Percentiles rank a stretch among this genome's conserved stretches.
Evolutionary conservation across 2,888 invertebrate genomes (phyloP).

Genomic region (Buathra laborator): DNA sequence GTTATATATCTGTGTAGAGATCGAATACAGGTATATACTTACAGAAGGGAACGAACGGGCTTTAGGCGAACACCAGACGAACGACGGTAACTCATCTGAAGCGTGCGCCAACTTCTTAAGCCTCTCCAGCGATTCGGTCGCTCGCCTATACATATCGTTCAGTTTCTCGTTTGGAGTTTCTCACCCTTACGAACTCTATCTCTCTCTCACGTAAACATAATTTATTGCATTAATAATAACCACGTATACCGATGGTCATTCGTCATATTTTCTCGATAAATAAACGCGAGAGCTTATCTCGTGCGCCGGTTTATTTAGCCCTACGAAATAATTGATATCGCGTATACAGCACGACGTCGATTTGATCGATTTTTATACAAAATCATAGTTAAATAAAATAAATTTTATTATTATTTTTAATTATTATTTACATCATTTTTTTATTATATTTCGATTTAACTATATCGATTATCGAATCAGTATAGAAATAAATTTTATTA

Average conservation of each 20-base stretch:
- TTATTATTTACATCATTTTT: background rate
- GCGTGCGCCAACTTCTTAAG: conserved; percentile 75
- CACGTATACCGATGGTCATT: conserved; percentile 35
- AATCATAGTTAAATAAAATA: background rate
- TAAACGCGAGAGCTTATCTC: conserved; percentile 36
- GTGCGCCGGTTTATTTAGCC: background rate
- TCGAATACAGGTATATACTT: conserved; percentile 25
- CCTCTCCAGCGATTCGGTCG: conserved; percentile 71
- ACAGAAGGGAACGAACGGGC: conserved; percentile 23
- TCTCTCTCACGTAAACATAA: conserved; percentile 33
- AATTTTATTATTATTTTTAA: background rate
- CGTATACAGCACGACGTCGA: background rate
- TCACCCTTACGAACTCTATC: background rate
- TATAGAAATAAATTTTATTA: too few relatives aligned
- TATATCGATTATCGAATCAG: too few relatives aligned
- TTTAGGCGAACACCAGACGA: conserved; percentile 77
- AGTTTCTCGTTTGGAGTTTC: background rate
- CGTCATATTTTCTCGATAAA: conserved; percentile 36
- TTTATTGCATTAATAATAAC: conserved; percentile 38
- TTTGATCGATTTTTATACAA: background rate
- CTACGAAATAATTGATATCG: conserved; percentile 13
- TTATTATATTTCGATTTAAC: background rate
- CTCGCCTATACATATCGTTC: conserved; percentile 25
- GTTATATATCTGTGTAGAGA: background rate
- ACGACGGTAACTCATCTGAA: conserved; percentile 76